Percentiles rank a stretch among this genome's conserved stretches.
phyloP scores from a whole-genome alignment of 92 coral and sea anemone species.

The Heteractis magnifica region DNA sequence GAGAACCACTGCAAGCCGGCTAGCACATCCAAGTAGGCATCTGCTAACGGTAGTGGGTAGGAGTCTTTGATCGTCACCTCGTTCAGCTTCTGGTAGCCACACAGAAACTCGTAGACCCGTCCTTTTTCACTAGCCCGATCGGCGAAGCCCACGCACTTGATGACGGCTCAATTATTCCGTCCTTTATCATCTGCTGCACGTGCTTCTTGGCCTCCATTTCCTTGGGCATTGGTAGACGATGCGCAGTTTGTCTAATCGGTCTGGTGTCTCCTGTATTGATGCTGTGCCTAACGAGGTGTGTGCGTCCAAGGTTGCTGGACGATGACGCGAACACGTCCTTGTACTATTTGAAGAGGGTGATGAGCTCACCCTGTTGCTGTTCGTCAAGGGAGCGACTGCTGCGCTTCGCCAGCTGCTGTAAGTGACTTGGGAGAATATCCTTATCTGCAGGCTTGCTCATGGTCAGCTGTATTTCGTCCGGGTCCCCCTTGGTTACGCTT shows the following conservation, averaged over 20 bases:
- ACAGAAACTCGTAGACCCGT: constrained; percentile 44
- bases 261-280: no score
- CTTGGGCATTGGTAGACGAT: constrained; percentile 33
- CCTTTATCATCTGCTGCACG: constrained; percentile 30
- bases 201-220: constrained; percentile 4
- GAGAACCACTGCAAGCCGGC: constrained; percentile 45
- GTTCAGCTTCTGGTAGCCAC: constrained; percentile 43
- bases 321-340: constrained; percentile 25
- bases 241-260: constrained; percentile 37
- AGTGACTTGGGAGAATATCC: neutral
- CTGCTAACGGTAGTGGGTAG: constrained; percentile 32
- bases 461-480: neutral
- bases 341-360: constrained; percentile 9
- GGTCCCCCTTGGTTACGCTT: constrained; percentile 11
- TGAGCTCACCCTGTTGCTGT: neutral
- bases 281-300: no score
- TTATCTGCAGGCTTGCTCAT: no score
- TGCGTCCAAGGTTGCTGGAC: constrained; percentile 23
- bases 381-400: neutral
- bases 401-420: neutral
- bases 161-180: constrained; percentile 45
- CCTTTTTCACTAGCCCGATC: constrained; percentile 50
- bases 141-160: constrained; percentile 50
- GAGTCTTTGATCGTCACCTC: constrained; percentile 34
- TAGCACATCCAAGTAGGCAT: constrained; percentile 28